Conservation (phyloP, 2,888 invertebrate genomes). For the Altica lythri region DNA sequence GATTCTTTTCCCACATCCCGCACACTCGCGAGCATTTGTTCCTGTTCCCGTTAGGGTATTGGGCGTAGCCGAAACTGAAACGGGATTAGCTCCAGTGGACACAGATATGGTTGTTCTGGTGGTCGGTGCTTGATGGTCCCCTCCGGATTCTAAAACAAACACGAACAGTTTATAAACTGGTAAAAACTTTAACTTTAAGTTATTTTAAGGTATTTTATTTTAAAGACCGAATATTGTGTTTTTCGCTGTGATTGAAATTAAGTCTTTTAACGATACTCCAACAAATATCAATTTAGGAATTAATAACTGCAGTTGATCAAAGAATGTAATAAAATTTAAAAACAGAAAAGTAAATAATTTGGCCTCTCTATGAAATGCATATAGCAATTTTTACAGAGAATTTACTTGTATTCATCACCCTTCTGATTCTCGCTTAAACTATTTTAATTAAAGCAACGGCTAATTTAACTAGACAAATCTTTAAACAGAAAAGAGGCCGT, state of each 20-base stretch:
- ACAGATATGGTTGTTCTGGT: constrained; percentile 48
- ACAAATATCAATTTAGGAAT: too few species aligned
- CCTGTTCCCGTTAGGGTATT: constrained; percentile 48
- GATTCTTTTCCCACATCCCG: constrained; percentile 85
- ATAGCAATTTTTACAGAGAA: constrained; percentile 5
- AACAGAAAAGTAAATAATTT: too few species aligned
- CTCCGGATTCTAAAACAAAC: constrained; percentile 53
- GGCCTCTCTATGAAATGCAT: too few species aligned
- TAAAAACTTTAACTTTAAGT: too few species aligned
- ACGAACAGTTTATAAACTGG: too few species aligned
- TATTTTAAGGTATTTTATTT: too few species aligned
- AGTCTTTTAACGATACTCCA: too few species aligned
- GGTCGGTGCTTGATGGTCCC: constrained; percentile 54
- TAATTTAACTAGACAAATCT: constrained; percentile 59
- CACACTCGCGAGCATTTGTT: constrained; percentile 69
- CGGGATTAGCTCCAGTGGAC: constrained; percentile 48
- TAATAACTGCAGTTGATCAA: too few species aligned
- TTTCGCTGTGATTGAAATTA: too few species aligned
- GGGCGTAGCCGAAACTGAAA: constrained; percentile 49
- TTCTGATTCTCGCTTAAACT: constrained; percentile 56
- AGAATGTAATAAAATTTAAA: too few species aligned
- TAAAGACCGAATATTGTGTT: too few species aligned
- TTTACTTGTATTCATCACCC: constrained; percentile 52
- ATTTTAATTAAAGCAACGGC: constrained; percentile 59
- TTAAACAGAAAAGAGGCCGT: constrained; percentile 46